Base-by-base conservation (phyloP, 2,888 invertebrate genomes). In the Hyalella azteca region DNA sequence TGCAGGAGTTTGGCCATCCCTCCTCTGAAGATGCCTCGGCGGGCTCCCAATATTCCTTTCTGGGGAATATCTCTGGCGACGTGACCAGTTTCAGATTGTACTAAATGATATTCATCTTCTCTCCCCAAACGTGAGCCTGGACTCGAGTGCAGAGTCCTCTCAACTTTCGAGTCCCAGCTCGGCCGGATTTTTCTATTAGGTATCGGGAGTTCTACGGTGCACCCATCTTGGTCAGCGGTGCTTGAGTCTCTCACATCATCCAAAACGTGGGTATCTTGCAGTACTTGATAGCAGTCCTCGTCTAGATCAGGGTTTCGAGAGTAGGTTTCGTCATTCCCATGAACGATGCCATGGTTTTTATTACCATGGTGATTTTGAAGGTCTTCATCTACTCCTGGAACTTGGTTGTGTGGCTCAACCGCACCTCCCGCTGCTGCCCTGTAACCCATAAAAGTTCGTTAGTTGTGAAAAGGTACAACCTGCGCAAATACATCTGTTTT, bases 251-350 rank as follows among this genome's bases (percentile, higher is more conserved):
- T 66, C 19, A 36, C 7, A 3, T 66, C 36, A 7, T 32, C 32
- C 19, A 66, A 19, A 13, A 19, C 11, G 7, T 66, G 66, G 36
- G 9, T 19, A 3, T 66, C 66, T 7, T 66, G 66, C 19, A 66
- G 36, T 5, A 66, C 36, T 66, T 66, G 66, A 36, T 66, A 66
- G 26, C 66, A 66, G 39, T 66, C 66, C 36, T 66, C 66, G 66
- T 66, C 66, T 7, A 66, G 36, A 19, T 66, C 66, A 15, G 66
- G 19, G n/a, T 66, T 66, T 22, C 66, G 32, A 36, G 66, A 11
- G 36, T 66, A 66, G 13, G 66, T 66, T 0, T 36, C 39, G 19
- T 66, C 66, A 13, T 13, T 5, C 11, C 11, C 26, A 13, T 22
- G 13, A 11, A n/a, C n/a, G n/a, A 11, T 13, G 59, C 59, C 26